Evolutionary conservation across 2,797 vertebrate genomes (phyloP).

Genomic region (Sebastes vulpes): DNA sequence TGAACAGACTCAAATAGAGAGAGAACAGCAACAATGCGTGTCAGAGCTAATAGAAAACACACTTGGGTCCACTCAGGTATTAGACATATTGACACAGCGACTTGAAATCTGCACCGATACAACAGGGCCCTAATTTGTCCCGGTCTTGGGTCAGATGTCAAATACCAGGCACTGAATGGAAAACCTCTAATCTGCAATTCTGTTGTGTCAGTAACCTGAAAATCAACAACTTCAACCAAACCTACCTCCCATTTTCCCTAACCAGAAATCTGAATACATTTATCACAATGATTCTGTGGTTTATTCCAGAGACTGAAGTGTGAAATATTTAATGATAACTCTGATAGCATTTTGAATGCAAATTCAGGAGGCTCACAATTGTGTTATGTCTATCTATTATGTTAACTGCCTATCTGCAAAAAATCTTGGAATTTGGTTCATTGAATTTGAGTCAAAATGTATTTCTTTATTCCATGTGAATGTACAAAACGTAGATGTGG

Average conservation of each 20-base stretch:
- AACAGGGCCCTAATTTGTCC: neutral
- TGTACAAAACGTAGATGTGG: accelerated
- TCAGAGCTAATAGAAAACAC: neutral
- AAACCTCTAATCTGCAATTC: too few species aligned
- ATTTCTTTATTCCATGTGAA: neutral
- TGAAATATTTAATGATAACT: neutral
- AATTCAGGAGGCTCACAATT: neutral
- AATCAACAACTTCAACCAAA: neutral
- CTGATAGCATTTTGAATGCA: neutral
- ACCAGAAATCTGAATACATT: too few species aligned
- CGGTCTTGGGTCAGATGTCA: neutral
- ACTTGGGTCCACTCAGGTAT: neutral
- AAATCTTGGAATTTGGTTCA: neutral
- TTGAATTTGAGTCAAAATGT: neutral
- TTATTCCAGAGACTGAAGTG: neutral
- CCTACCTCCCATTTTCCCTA: neutral
- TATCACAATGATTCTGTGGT: neutral
- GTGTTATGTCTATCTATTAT: too few species aligned
- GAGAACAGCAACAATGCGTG: neutral
- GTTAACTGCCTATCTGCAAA: neutral
- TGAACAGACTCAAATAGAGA: neutral
- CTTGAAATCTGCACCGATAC: neutral
- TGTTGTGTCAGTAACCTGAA: neutral
- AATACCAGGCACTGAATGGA: neutral
- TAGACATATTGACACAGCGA: neutral